A percentile compares a stretch with the other conserved stretches of the same genome.
phyloP scores from a whole-genome alignment of 1,140 invertebrate genomes.

The Ostrea edulis region DNA sequence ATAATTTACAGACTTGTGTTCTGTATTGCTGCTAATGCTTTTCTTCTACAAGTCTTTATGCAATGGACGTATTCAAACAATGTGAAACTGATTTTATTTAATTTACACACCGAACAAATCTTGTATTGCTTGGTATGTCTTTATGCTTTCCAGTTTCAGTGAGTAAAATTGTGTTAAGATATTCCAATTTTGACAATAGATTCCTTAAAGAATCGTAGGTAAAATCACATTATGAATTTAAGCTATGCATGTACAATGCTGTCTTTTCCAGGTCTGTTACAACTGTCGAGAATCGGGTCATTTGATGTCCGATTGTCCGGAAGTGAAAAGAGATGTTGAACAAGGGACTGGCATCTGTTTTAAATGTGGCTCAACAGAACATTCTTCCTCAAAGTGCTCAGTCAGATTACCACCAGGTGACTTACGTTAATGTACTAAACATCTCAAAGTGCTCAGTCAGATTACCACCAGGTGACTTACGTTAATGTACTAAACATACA shows the following conservation, averaged over 20 bases:
- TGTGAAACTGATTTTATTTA: too few species aligned
- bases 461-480: constrained; percentile 66
- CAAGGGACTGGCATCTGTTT: constrained; percentile 79
- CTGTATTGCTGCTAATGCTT: too few species aligned
- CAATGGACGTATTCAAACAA: too few species aligned
- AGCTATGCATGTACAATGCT: neutral
- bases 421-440: neutral
- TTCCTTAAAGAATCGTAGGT: neutral
- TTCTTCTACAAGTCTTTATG: too few species aligned
- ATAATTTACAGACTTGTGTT: too few species aligned
- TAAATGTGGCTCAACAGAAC: constrained; percentile 80
- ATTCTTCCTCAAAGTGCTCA: constrained; percentile 72
- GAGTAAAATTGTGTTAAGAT: too few species aligned
- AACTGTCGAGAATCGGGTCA: constrained; percentile 87
- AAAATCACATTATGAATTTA: neutral
- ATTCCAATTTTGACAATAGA: too few species aligned
- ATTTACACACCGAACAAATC: too few species aligned
- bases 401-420: constrained; percentile 79
- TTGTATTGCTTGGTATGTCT: too few species aligned
- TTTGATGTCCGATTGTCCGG: constrained; percentile 89
- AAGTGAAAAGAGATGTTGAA: constrained; percentile 79
- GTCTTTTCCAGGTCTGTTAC: constrained; percentile 82
- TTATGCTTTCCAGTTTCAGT: too few species aligned
- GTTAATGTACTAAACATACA: neutral
- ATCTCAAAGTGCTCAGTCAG: constrained; percentile 79